Evolutionary conservation across 2,888 invertebrate species (phyloP).

Genomic region (Artemia sinica): DNA sequence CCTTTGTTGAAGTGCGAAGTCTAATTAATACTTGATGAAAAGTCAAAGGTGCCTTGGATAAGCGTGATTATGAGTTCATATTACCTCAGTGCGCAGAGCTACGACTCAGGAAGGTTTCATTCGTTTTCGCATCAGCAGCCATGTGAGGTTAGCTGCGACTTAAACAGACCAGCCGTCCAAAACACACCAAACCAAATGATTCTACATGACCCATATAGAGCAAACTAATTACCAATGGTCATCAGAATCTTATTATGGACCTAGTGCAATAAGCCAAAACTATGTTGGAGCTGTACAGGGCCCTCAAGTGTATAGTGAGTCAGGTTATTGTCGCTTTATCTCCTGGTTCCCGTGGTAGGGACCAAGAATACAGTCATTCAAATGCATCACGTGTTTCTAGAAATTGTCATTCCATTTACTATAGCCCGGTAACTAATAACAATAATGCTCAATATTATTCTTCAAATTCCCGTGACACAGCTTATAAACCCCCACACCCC

Average conservation of each 20-base stretch:
- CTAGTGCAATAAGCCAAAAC: background rate
- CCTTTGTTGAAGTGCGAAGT: conserved; percentile 13
- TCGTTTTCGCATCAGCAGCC: conserved; percentile 12
- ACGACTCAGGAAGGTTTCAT: conserved; percentile 11
- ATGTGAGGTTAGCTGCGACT: conserved; percentile 9
- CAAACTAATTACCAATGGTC: conserved; percentile 3
- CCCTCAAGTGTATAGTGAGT: conserved; percentile 11
- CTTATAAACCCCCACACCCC: background rate
- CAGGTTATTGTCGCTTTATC: conserved; percentile 1
- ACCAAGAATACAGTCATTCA: conserved; percentile 8
- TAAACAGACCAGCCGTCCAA: background rate
- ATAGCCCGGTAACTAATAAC: background rate
- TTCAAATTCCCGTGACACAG: background rate
- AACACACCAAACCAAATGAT: background rate
- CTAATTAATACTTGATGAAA: background rate
- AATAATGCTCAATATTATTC: conserved; percentile 9
- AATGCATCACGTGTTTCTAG: background rate
- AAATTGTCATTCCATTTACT: conserved; percentile 11
- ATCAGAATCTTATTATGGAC: background rate
- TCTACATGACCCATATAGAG: background rate
- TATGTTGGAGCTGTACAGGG: conserved; percentile 7
- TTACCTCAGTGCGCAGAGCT: conserved; percentile 9
- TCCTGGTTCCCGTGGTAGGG: conserved; percentile 7
- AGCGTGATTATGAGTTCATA: conserved; percentile 14
- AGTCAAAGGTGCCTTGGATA: conserved; percentile 13